Evolutionary conservation across 2,113 vertebrate genomes (phyloP).

Genomic region (Proteles cristata): DNA sequence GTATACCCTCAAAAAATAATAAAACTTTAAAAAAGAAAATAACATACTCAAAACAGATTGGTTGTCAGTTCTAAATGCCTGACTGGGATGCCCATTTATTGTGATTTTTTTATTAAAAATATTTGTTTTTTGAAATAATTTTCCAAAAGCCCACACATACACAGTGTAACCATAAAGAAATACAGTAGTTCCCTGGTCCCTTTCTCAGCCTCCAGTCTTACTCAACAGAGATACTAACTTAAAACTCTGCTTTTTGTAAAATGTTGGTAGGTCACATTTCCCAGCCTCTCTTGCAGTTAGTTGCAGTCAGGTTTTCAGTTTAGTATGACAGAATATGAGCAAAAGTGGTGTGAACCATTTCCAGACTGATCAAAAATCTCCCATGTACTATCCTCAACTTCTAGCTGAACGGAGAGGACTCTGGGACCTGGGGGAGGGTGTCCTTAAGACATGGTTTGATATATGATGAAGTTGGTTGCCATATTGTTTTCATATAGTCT

Average conservation of each 20-base stretch:
- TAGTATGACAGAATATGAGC: background rate
- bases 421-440: background rate
- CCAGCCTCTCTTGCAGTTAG: background rate
- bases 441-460: background rate
- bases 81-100: background rate
- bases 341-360: background rate
- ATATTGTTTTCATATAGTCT: background rate
- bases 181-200: background rate
- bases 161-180: background rate
- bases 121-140: constrained; percentile 13
- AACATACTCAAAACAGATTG: background rate
- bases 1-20: background rate
- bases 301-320: background rate
- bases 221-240: background rate
- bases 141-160: background rate
- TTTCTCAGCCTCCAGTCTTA: background rate
- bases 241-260: background rate
- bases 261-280: background rate
- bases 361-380: background rate
- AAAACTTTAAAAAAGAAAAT: background rate
- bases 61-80: background rate
- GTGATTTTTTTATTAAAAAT: background rate
- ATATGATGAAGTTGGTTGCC: background rate
- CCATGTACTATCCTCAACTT: background rate
- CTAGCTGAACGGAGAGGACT: background rate